Percentiles rank a stretch among this genome's conserved stretches.
Evolutionary conservation across 2,888 invertebrate species (phyloP).

Genomic region (Clistopyga incitator): DNA sequence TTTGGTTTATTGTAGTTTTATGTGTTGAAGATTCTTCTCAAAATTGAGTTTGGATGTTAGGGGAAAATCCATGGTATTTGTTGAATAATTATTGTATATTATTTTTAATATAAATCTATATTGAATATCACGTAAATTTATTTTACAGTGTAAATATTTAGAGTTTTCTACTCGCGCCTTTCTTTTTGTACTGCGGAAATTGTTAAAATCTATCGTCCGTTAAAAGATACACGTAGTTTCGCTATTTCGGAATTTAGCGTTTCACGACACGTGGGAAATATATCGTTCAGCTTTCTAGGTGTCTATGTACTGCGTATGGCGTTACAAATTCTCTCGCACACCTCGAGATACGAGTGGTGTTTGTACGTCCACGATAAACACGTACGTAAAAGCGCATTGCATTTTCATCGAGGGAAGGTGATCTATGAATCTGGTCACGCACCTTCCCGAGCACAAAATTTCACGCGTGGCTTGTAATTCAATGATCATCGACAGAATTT

Average conservation of each 20-base stretch:
- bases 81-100: too few relatives aligned
- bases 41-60: too few relatives aligned
- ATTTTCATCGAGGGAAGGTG: constrained; percentile 9
- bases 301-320: background rate
- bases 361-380: background rate
- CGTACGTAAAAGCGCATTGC: constrained; percentile 23
- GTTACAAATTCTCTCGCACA: constrained; percentile 20
- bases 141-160: background rate
- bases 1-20: too few relatives aligned
- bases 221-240: background rate
- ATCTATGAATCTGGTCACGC: constrained; percentile 34
- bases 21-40: too few relatives aligned
- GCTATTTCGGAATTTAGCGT: constrained; percentile 33
- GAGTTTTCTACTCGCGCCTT: background rate
- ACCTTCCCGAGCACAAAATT: constrained; percentile 25
- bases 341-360: constrained; percentile 26
- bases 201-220: constrained; percentile 14
- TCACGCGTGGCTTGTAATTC: constrained; percentile 3
- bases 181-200: constrained; percentile 5
- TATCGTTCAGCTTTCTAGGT: constrained; percentile 35
- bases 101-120: too few relatives aligned
- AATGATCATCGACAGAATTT: constrained; percentile 10
- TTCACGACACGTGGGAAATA: constrained; percentile 36
- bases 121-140: too few relatives aligned
- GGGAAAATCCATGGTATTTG: too few relatives aligned